Evolutionary conservation across 2,888 invertebrate genomes (phyloP).

Genomic region (Drosophila gaucha): DNA sequence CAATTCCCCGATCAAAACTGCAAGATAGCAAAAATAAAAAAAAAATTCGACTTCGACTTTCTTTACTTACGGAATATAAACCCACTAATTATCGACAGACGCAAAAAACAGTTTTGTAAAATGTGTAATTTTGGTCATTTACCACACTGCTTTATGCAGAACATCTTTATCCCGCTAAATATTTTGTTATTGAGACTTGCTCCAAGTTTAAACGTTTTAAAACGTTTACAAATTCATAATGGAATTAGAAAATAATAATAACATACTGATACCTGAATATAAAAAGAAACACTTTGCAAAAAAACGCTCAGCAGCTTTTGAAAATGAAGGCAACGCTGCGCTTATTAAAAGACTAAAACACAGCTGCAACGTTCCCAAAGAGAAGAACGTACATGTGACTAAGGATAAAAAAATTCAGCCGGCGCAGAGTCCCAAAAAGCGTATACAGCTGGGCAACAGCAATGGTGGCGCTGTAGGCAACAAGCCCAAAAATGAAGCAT

Average conservation of each 20-base stretch:
- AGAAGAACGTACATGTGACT: conserved; percentile 7
- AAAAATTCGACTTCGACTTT: too few relatives aligned
- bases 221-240: conserved; percentile 38
- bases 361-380: not conserved
- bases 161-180: conserved; percentile 16
- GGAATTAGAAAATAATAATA: conserved; percentile 58
- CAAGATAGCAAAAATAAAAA: too few relatives aligned
- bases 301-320: conserved; percentile 28
- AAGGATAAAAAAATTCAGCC: conserved; percentile 2
- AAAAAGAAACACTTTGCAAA: not conserved
- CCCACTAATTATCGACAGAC: not conserved
- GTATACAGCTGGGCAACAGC: conserved; percentile 39
- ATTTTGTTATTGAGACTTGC: not conserved
- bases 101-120: not conserved
- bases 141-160: conserved; percentile 7
- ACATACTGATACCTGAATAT: conserved; percentile 10
- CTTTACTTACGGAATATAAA: too few relatives aligned
- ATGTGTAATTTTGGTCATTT: not conserved
- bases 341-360: conserved; percentile 50
- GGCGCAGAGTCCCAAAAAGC: conserved; percentile 57
- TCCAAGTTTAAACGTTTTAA: conserved; percentile 17
- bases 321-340: not conserved
- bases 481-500: conserved; percentile 57
- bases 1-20: too few relatives aligned
- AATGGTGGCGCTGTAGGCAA: not conserved